Conservation (phyloP, 2,113 vertebrate species). For the Notiomystis cincta region DNA sequence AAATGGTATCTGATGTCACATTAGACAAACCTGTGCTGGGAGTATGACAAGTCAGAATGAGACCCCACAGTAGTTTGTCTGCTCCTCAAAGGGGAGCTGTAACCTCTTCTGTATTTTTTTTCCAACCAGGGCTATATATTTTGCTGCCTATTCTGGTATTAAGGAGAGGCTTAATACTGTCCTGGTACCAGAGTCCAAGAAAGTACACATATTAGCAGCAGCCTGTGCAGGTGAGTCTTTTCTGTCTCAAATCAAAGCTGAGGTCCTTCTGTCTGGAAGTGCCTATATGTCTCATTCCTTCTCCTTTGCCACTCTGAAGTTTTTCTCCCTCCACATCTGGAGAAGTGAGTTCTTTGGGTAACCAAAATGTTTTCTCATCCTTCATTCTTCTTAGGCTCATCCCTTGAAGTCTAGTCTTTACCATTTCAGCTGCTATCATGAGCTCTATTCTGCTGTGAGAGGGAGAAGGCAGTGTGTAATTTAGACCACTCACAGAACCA, state of each 20-base stretch:
- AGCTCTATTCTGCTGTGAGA: neutral
- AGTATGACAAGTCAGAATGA: neutral
- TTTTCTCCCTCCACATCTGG: neutral
- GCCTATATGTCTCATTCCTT: neutral
- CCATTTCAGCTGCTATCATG: neutral
- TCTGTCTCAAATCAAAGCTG: neutral
- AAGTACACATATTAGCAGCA: slow-evolving; percentile 64
- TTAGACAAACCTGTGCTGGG: neutral
- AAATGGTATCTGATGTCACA: neutral
- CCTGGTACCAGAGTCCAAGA: slow-evolving; percentile 56
- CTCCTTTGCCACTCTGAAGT: neutral
- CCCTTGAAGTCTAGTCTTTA: neutral
- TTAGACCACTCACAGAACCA: neutral
- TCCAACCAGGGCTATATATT: slow-evolving; percentile 66
- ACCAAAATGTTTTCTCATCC: neutral
- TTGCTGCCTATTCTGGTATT: slow-evolving; percentile 60
- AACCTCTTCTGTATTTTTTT: neutral
- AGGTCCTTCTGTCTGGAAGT: neutral
- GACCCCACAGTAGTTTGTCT: neutral
- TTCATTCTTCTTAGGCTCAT: neutral
- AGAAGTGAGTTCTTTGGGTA: neutral
- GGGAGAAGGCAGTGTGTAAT: neutral
- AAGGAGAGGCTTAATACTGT: slow-evolving; percentile 64
- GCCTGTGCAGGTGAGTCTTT: slow-evolving; percentile 62
- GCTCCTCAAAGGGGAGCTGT: neutral